Evolutionary conservation across 2,113 vertebrate genomes (phyloP).

Genomic region (Willisornis vidua): DNA sequence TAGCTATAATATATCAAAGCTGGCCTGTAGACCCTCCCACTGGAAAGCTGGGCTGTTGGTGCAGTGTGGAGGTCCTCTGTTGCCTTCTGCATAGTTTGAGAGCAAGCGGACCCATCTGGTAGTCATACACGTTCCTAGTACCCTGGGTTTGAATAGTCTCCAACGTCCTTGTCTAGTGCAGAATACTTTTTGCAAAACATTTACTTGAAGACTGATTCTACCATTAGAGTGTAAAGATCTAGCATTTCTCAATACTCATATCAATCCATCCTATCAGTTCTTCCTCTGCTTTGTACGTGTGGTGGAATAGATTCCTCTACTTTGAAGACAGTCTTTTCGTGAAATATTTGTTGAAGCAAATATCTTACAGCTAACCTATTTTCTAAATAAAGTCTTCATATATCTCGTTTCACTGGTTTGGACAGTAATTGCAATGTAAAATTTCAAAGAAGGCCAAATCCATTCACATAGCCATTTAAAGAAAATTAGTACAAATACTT

Average conservation of each 20-base stretch:
- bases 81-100: background rate
- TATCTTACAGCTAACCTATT: background rate
- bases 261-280: background rate
- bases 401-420: background rate
- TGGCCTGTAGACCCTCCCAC: background rate
- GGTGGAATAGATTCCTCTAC: background rate
- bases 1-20: background rate
- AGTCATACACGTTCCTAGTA: background rate
- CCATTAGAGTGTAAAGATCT: background rate
- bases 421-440: background rate
- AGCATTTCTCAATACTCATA: background rate
- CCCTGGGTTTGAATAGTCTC: background rate
- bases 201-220: background rate
- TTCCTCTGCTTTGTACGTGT: background rate
- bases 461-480: background rate
- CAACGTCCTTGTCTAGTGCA: background rate
- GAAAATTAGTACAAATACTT: background rate
- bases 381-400: background rate
- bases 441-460: background rate
- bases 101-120: background rate
- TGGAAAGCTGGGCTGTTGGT: background rate
- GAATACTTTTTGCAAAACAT: background rate
- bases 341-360: background rate
- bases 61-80: background rate
- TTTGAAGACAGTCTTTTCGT: background rate